phyloP scores from a whole-genome alignment of 2,888 invertebrate genomes.

The Cepaea hortensis region DNA sequence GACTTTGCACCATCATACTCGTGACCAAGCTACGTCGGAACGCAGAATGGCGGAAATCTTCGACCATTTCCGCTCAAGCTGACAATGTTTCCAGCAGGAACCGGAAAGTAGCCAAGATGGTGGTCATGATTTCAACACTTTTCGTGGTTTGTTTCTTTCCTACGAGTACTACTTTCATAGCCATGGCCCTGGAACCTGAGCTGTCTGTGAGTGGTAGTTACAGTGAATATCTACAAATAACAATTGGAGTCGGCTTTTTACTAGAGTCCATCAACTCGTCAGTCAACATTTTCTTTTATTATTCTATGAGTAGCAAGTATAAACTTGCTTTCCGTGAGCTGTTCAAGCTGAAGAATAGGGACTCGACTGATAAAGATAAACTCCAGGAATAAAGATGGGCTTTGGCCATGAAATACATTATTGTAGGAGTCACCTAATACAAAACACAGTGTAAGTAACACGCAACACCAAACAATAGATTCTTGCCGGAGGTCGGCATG shows the following conservation, averaged over 20 bases:
- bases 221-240: not conserved
- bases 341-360: not conserved
- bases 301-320: constrained; percentile 12
- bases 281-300: constrained; percentile 27
- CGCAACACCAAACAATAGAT: too few relatives aligned
- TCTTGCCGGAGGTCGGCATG: too few relatives aligned
- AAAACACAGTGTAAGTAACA: too few relatives aligned
- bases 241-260: constrained; percentile 1
- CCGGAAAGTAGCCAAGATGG: constrained; percentile 5
- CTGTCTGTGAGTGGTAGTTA: not conserved
- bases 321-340: not conserved
- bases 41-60: not conserved
- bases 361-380: too few relatives aligned
- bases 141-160: not conserved
- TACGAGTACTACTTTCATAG: not conserved
- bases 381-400: too few relatives aligned
- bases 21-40: not conserved
- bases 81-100: not conserved
- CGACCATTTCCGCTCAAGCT: not conserved
- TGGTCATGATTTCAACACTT: constrained; percentile 1
- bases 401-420: too few relatives aligned
- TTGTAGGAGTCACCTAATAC: too few relatives aligned
- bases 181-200: not conserved
- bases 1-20: not conserved
- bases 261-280: constrained; percentile 25